A percentile compares a stretch with the other conserved stretches of the same genome.
Evolutionary conservation across 2,113 vertebrate species (phyloP).

Genomic region (Aviceda subcristata): DNA sequence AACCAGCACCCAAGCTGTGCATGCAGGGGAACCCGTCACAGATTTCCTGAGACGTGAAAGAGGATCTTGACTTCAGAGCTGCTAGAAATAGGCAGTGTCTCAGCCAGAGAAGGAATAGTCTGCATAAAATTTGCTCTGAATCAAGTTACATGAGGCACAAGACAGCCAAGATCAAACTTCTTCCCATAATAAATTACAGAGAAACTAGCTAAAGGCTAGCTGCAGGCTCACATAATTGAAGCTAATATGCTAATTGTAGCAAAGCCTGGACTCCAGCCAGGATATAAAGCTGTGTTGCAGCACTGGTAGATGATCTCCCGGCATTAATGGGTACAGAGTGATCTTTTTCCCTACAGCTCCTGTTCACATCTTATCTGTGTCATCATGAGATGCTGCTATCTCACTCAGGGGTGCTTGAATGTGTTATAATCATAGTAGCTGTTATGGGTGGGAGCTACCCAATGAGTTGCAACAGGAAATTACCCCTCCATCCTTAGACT

Average conservation of each 20-base stretch:
- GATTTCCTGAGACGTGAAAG: background rate
- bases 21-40: background rate
- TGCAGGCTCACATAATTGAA: conserved; percentile 1
- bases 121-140: background rate
- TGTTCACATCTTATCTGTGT: background rate
- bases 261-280: conserved; percentile 8
- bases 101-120: background rate
- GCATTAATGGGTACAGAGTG: background rate
- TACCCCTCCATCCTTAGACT: background rate
- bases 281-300: background rate
- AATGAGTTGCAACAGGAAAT: background rate
- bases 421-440: background rate
- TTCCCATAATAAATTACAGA: background rate
- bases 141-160: background rate
- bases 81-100: background rate
- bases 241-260: background rate
- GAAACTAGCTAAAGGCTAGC: background rate
- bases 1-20: background rate
- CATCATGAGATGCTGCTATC: background rate
- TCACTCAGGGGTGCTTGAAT: background rate
- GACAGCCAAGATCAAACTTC: background rate
- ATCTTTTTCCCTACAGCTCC: background rate
- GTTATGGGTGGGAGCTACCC: background rate
- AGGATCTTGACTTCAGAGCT: background rate
- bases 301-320: background rate